These are phyloP conservation scores for Prochilodus magdalenae DNA, from an alignment of 2,113 vertebrate genomes.

Conservation along the genomic window DNA sequence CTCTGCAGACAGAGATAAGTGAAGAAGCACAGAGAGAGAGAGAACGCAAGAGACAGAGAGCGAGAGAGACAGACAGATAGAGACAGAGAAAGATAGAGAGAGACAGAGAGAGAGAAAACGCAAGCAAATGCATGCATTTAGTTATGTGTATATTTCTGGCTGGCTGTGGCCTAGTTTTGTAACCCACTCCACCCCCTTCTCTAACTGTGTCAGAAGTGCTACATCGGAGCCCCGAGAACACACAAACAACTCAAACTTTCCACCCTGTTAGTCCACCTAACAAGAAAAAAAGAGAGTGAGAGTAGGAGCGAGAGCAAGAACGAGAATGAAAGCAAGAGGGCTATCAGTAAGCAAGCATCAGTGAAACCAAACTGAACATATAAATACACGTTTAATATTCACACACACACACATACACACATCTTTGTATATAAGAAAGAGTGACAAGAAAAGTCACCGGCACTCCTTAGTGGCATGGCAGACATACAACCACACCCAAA, in stretches of 20 bases:
- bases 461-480: background rate
- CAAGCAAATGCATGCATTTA: background rate
- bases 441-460: background rate
- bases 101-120: background rate
- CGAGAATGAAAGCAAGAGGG: background rate
- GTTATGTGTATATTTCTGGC: slow-evolving; percentile 9
- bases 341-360: no score
- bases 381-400: no score
- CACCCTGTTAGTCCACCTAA: slow-evolving; percentile 27
- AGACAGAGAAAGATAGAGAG: no score
- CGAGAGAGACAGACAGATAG: no score
- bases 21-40: background rate
- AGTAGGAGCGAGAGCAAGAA: background rate
- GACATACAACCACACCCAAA: slow-evolving; percentile 7
- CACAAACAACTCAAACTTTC: slow-evolving; percentile 48
- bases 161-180: slow-evolving; percentile 43
- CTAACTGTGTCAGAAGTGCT: background rate
- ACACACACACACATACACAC: background rate
- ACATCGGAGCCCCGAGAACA: slow-evolving; percentile 8
- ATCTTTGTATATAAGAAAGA: no score
- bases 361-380: background rate
- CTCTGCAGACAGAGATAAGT: background rate
- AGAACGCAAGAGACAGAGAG: no score
- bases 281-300: background rate
- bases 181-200: slow-evolving; percentile 43